phyloP scores from a whole-genome alignment of 2,888 invertebrate genomes.

The Maniola hyperantus region DNA sequence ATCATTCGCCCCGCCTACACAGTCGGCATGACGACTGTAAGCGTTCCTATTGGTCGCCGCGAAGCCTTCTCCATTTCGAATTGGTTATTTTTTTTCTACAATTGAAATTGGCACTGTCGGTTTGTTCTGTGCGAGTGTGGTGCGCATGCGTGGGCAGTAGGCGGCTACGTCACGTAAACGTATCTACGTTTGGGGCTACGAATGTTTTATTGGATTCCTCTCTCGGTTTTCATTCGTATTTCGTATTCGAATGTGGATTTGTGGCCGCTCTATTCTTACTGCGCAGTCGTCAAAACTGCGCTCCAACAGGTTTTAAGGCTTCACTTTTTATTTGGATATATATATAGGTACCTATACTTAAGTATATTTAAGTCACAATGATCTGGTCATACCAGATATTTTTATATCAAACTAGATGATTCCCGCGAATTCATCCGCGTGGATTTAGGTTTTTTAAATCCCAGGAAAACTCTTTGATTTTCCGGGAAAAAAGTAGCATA shows the following conservation, averaged over 20 bases:
- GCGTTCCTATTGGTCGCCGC: conserved; percentile 78
- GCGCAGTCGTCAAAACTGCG: conserved; percentile 66
- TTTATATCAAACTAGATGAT: background rate
- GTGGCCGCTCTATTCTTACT: conserved; percentile 56
- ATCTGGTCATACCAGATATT: background rate
- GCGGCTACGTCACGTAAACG: conserved; percentile 78
- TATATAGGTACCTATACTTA: too few species aligned
- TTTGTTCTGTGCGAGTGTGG: conserved; percentile 70
- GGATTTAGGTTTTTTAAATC: too few species aligned
- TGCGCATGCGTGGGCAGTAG: conserved; percentile 73
- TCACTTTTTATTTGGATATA: background rate
- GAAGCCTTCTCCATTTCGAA: conserved; percentile 81
- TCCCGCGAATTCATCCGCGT: too few species aligned
- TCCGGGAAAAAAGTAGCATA: too few species aligned
- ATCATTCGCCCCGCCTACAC: conserved; percentile 82
- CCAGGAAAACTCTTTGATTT: too few species aligned
- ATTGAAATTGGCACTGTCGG: conserved; percentile 80
- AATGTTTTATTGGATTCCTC: conserved; percentile 80
- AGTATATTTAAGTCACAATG: background rate
- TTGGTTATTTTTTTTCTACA: conserved; percentile 82
- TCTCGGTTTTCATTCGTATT: conserved; percentile 77
- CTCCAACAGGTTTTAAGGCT: conserved; percentile 12
- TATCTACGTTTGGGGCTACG: conserved; percentile 74
- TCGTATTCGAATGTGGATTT: conserved; percentile 70
- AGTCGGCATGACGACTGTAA: conserved; percentile 81